Base-by-base conservation (phyloP, 1,140 invertebrate genomes). In the Xylocopa sonorina region DNA sequence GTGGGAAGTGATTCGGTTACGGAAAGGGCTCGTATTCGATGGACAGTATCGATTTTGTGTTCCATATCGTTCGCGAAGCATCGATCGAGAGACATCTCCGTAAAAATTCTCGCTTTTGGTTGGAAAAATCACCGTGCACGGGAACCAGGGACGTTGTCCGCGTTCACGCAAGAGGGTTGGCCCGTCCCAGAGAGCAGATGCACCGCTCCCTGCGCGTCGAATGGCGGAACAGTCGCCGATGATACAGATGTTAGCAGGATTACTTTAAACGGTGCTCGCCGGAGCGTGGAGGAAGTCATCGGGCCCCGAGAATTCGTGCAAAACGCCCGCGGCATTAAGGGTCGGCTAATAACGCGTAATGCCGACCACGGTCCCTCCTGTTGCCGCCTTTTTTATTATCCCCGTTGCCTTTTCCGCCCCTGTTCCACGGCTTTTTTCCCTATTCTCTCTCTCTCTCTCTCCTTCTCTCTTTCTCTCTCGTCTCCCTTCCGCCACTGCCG, bases 201-300 rank as follows among this genome's bases (percentile, higher is more conserved):
- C 78, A 88, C 46, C 38, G 32, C 5, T 53, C 29, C 16, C 46
- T 38, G 67, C 66, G 73, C 72, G 62, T 89, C 83, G 81, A 89
- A 89, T 89, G 64, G 32, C 34, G 84, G 77, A 90, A 90, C 88
- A 79, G 83, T 27, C 67, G 62, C 27, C 81, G 84, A 90, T 91
- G 91, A 92, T 91, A 92, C 91, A 92, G 89, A 92, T 92, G 91
- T 92, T 91, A 91, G 69, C 81, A 27, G 66, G 38, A 83, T 83
- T 43, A 75, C 32, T 48, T 34, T n/a, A n/a, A 10, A 48, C 24
- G 41, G 58, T 86, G 84, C n/a, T 85, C 84, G 77, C 38, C 78
- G 80, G 60, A 79, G 63, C 76, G 83, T n/a, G 41, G 24, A 66
- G 51, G 84, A 58, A 85, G 84, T 86, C 84, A 86, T 53, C 71